Evolutionary conservation across 2,888 invertebrate genomes (phyloP), one percentile per base, ranked within the genome.

Genomic region (Andrena hattorfiana): DNA sequence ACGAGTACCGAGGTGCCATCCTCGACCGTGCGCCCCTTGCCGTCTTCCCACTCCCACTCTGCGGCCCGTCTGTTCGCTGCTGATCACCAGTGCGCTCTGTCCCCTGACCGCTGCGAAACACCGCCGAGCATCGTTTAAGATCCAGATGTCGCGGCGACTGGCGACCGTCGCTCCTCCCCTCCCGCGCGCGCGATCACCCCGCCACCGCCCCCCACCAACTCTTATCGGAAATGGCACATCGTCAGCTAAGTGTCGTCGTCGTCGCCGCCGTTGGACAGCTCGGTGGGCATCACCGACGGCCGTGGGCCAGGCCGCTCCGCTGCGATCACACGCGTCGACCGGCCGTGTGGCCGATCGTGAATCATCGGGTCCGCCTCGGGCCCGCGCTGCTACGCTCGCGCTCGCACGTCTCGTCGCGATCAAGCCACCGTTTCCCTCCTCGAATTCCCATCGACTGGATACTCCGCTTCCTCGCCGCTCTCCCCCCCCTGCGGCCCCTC

Each of bases 1-100:
- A 62, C 85, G 79, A 81, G 72, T 83, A 49, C 78, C 78, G 30
- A 72, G 69, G 49, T 86, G 89, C 87, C 87, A 87, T 87, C 77
- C 76, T 87, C 68, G 76, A 63, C 2, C 8, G 42, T 64, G 16
- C 56, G 28, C 16, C n/a, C 42, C 42, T 26, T 48, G 49, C 20
- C 4, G 59, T 30, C 32, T 63, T 28, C n/a, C 30, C 30, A 42
- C 42, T 42, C 5, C n/a, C 26, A 8, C 32, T 28, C n/a, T 51
- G 49, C 16, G 20, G 23, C 35, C 13, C 62, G 13, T 64, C 7
- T 13, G 13, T 28, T 56, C 63, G 32, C 51, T 64, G 59, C 26
- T 82, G 49, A 83, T 73, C 77, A 68, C 66, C 81, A n/a, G 72
- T 73, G 30, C 48, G 30, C 68, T 49, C 68, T 35, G 26, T 35